Evolutionary conservation across 2,113 vertebrate genomes (phyloP).

Genomic region (Shinisaurus crocodilurus): DNA sequence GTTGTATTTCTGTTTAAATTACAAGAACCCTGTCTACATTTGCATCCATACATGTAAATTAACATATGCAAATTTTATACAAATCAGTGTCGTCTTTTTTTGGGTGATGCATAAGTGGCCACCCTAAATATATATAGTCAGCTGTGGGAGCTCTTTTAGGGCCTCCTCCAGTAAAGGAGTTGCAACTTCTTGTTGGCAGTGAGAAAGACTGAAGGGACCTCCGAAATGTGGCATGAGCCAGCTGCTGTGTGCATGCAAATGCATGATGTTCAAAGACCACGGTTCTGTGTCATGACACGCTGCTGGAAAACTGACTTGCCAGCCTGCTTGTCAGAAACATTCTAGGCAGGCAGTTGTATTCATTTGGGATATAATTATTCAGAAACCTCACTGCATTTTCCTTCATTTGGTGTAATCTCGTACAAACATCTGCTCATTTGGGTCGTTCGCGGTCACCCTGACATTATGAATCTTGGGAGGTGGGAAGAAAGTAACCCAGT

Average conservation of each 20-base stretch:
- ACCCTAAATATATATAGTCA: too few species aligned
- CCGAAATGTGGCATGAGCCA: constrained; percentile 14
- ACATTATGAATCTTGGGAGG: constrained; percentile 49
- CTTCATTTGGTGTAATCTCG: constrained; percentile 62
- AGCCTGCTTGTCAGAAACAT: constrained; percentile 48
- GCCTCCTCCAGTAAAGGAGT: background rate
- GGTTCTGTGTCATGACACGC: constrained; percentile 37
- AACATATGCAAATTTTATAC: too few species aligned
- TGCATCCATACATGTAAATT: too few species aligned
- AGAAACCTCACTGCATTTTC: constrained; percentile 62
- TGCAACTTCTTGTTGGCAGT: background rate
- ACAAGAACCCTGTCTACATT: too few species aligned
- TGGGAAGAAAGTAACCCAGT: constrained; percentile 30
- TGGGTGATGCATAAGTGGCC: too few species aligned
- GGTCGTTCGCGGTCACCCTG: constrained; percentile 58
- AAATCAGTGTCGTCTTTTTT: too few species aligned
- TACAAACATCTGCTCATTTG: constrained; percentile 56
- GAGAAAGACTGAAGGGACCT: constrained; percentile 8
- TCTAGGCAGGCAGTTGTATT: constrained; percentile 55
- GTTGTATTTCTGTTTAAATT: too few species aligned
- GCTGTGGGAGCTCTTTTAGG: background rate
- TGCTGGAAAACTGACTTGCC: constrained; percentile 46
- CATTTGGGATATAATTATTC: constrained; percentile 61
- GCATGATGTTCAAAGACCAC: background rate
- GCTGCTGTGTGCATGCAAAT: constrained; percentile 27